Percentiles rank a stretch among this genome's conserved stretches.
Evolutionary conservation across 64 coral and sea anemone species (phyloP).

Genomic region (Montipora sp.): DNA sequence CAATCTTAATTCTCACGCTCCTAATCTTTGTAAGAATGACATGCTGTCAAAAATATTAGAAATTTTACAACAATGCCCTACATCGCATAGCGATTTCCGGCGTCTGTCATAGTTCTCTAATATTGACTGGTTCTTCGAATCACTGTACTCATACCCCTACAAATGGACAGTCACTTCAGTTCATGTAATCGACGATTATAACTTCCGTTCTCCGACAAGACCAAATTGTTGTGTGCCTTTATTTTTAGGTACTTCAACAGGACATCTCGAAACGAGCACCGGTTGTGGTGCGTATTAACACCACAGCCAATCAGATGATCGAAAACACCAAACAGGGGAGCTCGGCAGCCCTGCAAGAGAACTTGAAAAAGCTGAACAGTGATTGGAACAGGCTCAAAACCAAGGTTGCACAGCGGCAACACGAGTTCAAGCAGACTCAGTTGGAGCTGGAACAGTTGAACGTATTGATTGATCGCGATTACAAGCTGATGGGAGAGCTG

Average conservation of each 20-base stretch:
- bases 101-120: too few relatives aligned
- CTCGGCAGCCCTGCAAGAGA: conserved; percentile 70
- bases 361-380: conserved; percentile 85
- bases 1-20: too few relatives aligned
- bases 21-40: too few relatives aligned
- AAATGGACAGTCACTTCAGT: too few relatives aligned
- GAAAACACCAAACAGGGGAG: conserved; percentile 87
- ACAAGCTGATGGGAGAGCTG: conserved; percentile 67
- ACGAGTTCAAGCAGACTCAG: conserved; percentile 77
- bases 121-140: too few relatives aligned
- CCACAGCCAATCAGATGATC: conserved; percentile 87
- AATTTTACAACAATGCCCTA: too few relatives aligned
- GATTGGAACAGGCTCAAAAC: conserved; percentile 96
- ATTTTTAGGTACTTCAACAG: conserved; percentile 84
- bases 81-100: too few relatives aligned
- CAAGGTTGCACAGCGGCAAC: conserved; percentile 87
- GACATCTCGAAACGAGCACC: conserved; percentile 92
- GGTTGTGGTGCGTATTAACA: conserved; percentile 90
- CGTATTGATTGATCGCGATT: conserved; percentile 67
- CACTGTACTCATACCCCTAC: too few relatives aligned
- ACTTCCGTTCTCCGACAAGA: too few relatives aligned
- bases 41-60: too few relatives aligned
- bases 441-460: conserved; percentile 81
- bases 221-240: too few relatives aligned
- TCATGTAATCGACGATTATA: too few relatives aligned